phyloP scores from a whole-genome alignment of 2,888 invertebrate genomes.

The Myopa testacea region DNA sequence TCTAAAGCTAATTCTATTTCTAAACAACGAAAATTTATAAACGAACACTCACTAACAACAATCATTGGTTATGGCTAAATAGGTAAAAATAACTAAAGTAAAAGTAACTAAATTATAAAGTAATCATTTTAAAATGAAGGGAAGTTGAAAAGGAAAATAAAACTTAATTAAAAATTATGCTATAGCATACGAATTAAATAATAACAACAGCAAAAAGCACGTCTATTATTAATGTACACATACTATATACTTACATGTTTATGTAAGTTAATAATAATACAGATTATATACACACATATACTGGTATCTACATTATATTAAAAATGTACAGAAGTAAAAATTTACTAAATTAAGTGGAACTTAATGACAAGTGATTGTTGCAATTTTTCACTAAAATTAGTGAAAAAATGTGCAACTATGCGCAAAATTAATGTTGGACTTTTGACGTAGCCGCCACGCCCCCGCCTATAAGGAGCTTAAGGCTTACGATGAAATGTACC shows the following conservation, averaged over 20 bases:
- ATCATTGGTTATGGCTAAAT: too few species aligned
- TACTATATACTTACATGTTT: slow-evolving; percentile 36
- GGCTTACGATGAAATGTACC: slow-evolving; percentile 65
- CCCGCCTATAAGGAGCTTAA: slow-evolving; percentile 52
- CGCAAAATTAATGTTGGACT: slow-evolving; percentile 69
- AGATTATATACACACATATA: slow-evolving; percentile 35
- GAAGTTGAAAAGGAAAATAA: slow-evolving; percentile 5
- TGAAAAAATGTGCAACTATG: slow-evolving; percentile 52
- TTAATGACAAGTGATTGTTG: slow-evolving; percentile 64
- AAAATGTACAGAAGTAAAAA: slow-evolving; percentile 6
- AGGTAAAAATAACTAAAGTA: neutral
- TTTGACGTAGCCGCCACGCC: slow-evolving; percentile 55
- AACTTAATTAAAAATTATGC: slow-evolving; percentile 1
- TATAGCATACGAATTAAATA: too few species aligned
- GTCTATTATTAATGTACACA: slow-evolving; percentile 13
- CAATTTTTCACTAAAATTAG: slow-evolving; percentile 41
- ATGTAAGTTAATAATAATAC: neutral
- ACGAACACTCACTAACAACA: too few species aligned
- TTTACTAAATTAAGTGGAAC: slow-evolving; percentile 4
- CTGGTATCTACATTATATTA: neutral
- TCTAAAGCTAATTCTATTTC: too few species aligned
- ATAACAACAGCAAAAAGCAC: slow-evolving; percentile 26
- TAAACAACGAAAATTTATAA: too few species aligned
- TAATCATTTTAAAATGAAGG: neutral
- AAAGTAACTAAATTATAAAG: neutral